These are phyloP conservation scores for Lutjanus erythropterus DNA, from an alignment of 2,113 vertebrate genomes.

Conservation along the genomic window DNA sequence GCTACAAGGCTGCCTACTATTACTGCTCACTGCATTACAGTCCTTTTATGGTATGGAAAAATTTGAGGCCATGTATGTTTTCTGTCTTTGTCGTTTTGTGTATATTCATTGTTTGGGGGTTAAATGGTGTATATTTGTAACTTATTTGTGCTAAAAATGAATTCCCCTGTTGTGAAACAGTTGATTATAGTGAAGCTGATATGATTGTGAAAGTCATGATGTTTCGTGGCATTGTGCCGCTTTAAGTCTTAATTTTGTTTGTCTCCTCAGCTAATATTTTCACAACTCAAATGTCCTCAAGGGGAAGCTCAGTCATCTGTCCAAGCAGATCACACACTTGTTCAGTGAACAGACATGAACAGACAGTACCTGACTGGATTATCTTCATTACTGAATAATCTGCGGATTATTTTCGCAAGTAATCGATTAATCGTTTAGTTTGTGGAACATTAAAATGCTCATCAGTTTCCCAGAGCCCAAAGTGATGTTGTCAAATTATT, in stretches of 20 bases:
- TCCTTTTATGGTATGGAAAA: neutral
- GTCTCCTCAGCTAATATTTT: neutral
- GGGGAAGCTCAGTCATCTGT: neutral
- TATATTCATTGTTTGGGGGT: conserved; percentile 33
- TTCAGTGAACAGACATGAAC: neutral
- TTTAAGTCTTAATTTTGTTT: conserved; percentile 2
- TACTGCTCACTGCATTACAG: neutral
- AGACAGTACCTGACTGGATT: neutral
- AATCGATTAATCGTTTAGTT: no score
- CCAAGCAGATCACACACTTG: neutral
- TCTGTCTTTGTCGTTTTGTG: conserved; percentile 17
- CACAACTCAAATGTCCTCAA: neutral
- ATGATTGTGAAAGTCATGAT: conserved; percentile 22
- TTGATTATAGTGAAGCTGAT: conserved; percentile 23
- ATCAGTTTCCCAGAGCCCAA: no score
- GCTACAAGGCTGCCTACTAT: conserved; percentile 7
- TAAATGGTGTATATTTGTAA: conserved; percentile 71
- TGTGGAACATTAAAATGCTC: no score
- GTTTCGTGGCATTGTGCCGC: conserved; percentile 16
- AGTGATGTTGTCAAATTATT: no score
- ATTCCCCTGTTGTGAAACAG: conserved; percentile 35
- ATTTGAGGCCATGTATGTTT: conserved; percentile 28
- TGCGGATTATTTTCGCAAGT: no score
- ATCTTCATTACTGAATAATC: no score
- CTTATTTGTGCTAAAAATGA: conserved; percentile 70